Evolutionary conservation across 1,140 invertebrate species (phyloP).

Genomic region (Tyrophagus putrescentiae): DNA sequence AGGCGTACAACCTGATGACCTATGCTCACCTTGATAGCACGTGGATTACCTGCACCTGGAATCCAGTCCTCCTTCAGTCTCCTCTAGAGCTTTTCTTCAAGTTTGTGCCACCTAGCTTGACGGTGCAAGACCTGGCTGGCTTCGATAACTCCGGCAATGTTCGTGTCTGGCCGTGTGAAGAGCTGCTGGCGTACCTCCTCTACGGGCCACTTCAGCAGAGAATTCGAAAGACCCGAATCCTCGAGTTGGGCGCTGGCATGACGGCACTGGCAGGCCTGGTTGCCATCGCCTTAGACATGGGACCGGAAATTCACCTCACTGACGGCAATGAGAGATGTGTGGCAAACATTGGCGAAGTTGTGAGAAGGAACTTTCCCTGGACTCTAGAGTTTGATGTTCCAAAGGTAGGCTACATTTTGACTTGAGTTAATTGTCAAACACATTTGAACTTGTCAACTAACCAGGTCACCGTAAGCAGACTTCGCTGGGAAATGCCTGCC

Average conservation of each 20-base stretch:
- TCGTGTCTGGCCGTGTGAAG: conserved; percentile 5
- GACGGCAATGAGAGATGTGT: conserved; percentile 12
- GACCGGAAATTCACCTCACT: conserved; percentile 1
- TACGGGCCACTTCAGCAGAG: neutral
- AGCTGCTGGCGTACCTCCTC: neutral
- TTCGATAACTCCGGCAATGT: conserved; percentile 16
- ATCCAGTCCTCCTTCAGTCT: too few relatives aligned
- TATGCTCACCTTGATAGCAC: neutral
- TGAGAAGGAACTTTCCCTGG: conserved; percentile 4
- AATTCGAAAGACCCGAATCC: neutral
- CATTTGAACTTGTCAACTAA: neutral
- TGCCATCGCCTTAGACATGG: neutral
- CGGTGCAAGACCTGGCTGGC: neutral
- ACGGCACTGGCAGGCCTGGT: neutral
- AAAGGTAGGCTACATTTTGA: neutral
- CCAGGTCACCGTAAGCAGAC: neutral
- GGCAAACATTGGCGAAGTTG: neutral
- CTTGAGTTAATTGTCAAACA: neutral
- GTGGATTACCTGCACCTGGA: too few relatives aligned
- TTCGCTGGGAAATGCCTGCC: neutral
- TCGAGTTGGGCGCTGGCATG: neutral
- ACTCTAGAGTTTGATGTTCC: too few relatives aligned
- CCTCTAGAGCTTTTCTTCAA: neutral
- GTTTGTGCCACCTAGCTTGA: neutral
- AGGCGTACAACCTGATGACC: conserved; percentile 1